Base-by-base conservation (phyloP, 2,888 invertebrate species). In the Chymomyza procnemis region DNA sequence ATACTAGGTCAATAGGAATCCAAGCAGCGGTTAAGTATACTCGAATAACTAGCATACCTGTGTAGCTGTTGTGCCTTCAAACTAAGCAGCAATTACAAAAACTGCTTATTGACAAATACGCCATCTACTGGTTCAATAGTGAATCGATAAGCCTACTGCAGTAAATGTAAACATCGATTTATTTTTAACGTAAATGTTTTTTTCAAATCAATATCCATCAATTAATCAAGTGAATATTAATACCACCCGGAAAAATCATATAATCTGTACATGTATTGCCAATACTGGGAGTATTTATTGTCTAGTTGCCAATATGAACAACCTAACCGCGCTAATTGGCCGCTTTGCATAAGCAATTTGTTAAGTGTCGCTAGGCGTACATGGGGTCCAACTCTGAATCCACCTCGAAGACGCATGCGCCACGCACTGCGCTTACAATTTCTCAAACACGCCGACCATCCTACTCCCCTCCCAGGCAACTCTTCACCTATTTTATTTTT, bases 271-370 rank as follows among this genome's bases (percentile, higher is more conserved):
- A 34, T 34, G 34, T 34, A 34, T 34, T 34, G 34, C 34, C 34
- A 34, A 34, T 34, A 26, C 26, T 1, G 5, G 26, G 5, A 26
- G 26, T 26, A 41, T 34, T 34, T 41, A 9, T 41, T 41, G 34
- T 14, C 34, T 57, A 64, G 50, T 64, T 64, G 50, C 18, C 47
- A 64, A 52, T 52, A 64, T 57, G 64, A 58, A 64, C 64, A 57
- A 64, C 57, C 57, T 4, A 54, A n/a, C 5, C 30, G 56, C 30
- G 56, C 21, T 56, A 56, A 59, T 64, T 64, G 64, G 59, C 22
- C 30, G 30, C 52, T 64, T 64, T 64, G 64, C 64, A 64, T 64
- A 64, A 59, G 30, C 58, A 41, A 59, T 64, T 64, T 58, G 52
- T 64, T n/a, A 64, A 64, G 58, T 64, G 64, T 64, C 64, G 46